Evolutionary conservation across 2,113 vertebrate genomes (phyloP).

Genomic region (Pangasianodon gigas): DNA sequence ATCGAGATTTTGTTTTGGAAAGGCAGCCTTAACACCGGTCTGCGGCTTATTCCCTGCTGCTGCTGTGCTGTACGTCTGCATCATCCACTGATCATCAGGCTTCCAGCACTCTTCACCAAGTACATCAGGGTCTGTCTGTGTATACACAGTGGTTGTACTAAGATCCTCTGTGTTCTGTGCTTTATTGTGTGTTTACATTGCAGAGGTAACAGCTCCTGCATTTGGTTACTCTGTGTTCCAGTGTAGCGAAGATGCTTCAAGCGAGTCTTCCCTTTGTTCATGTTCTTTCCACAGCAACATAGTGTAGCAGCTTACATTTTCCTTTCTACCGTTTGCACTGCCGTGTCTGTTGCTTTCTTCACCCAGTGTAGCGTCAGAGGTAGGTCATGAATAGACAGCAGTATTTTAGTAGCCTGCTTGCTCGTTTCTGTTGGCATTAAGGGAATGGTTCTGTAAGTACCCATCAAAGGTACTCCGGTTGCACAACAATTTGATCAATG

Average conservation of each 20-base stretch:
- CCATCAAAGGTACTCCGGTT: not conserved
- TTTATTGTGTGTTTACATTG: not conserved
- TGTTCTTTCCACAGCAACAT: not conserved
- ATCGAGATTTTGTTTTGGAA: not conserved
- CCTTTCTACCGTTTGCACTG: not conserved
- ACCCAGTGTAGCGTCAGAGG: not conserved
- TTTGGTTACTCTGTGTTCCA: not conserved
- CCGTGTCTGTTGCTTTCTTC: not conserved
- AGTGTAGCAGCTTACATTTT: too few species aligned
- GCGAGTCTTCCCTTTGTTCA: not conserved
- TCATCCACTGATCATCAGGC: not conserved
- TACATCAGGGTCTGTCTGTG: too few species aligned
- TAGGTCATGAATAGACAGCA: not conserved
- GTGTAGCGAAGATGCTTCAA: not conserved
- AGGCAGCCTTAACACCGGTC: too few species aligned
- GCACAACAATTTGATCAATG: not conserved
- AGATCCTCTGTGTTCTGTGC: not conserved
- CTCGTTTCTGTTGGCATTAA: not conserved
- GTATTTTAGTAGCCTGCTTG: not conserved
- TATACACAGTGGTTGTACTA: not conserved
- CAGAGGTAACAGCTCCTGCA: not conserved
- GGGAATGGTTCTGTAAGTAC: not conserved
- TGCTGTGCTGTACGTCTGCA: not conserved
- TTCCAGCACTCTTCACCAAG: not conserved
- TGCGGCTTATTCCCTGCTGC: not conserved